These are phyloP conservation scores for Psittacula derbiana DNA, from an alignment of 2,797 vertebrate species.

Conservation along the genomic window DNA sequence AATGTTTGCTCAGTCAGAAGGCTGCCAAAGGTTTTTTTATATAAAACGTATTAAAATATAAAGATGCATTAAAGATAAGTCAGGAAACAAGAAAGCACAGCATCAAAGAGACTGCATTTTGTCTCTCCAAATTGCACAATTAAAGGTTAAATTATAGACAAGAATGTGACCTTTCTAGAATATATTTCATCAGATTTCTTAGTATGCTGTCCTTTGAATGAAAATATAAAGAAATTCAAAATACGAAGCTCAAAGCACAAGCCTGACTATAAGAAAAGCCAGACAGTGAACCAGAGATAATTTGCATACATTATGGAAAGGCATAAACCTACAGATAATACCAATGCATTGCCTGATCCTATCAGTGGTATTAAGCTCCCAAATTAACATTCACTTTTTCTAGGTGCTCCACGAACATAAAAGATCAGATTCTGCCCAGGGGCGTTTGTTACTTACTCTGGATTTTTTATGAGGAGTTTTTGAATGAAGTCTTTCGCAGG, in stretches of 20 bases:
- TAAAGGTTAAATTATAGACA: background rate
- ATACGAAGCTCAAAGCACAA: background rate
- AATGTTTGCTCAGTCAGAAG: background rate
- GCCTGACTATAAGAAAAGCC: background rate
- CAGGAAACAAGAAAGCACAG: background rate
- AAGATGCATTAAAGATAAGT: background rate
- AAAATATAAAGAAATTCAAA: background rate
- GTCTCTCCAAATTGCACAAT: background rate
- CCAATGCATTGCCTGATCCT: background rate
- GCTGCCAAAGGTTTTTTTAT: background rate
- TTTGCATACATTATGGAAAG: background rate
- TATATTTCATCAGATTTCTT: background rate
- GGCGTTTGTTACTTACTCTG: slow-evolving; percentile 84
- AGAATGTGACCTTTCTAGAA: background rate
- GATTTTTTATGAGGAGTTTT: slow-evolving; percentile 90
- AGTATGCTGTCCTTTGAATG: background rate
- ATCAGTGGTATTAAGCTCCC: background rate
- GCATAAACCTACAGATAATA: background rate
- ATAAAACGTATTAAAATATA: background rate
- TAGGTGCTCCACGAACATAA: background rate
- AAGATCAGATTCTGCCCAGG: background rate
- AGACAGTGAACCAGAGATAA: background rate
- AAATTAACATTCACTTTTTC: background rate
- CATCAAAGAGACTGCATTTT: background rate
- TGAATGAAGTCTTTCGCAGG: slow-evolving; percentile 92